These are phyloP conservation scores for Drosophila mercatorum DNA, from an alignment of 2,888 invertebrate species.

Conservation along the genomic window DNA sequence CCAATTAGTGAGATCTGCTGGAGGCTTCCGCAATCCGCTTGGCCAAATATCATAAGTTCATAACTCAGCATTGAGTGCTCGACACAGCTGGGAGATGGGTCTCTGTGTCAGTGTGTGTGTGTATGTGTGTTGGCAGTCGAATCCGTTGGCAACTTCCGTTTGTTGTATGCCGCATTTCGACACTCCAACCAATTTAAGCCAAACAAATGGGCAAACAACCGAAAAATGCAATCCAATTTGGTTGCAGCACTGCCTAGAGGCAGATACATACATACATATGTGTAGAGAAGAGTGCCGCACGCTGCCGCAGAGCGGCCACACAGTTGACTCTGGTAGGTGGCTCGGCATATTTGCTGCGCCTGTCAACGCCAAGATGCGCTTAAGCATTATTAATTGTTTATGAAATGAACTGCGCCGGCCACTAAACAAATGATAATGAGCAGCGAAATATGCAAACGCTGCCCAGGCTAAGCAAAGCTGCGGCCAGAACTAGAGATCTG, in stretches of 20 bases:
- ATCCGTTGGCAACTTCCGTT: conserved; percentile 70
- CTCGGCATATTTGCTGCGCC: conserved; percentile 58
- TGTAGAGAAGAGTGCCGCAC: not conserved
- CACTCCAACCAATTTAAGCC: conserved; percentile 63
- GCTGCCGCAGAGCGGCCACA: conserved; percentile 37
- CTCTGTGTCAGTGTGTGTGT: not conserved
- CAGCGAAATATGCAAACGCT: conserved; percentile 71
- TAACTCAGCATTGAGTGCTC: conserved; percentile 45
- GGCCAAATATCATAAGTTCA: conserved; percentile 36
- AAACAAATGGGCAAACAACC: conserved; percentile 69
- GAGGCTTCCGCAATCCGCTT: conserved; percentile 31
- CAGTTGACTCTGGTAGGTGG: conserved; percentile 44
- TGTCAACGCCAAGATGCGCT: conserved; percentile 78
- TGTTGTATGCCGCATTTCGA: conserved; percentile 60
- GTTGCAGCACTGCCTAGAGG: conserved; percentile 22
- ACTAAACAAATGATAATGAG: conserved; percentile 75
- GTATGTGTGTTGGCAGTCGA: conserved; percentile 46
- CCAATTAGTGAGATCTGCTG: conserved; percentile 29
- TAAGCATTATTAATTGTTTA: conserved; percentile 78
- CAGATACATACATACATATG: not conserved
- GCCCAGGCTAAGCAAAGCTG: conserved; percentile 52
- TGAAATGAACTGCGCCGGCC: conserved; percentile 74
- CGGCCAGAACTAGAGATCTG: conserved; percentile 13
- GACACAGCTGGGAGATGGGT: conserved; percentile 39
- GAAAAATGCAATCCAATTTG: conserved; percentile 53